These are phyloP conservation scores for Tetheella fluctuosa DNA, from an alignment of 2,888 invertebrate genomes.

Conservation along the genomic window DNA sequence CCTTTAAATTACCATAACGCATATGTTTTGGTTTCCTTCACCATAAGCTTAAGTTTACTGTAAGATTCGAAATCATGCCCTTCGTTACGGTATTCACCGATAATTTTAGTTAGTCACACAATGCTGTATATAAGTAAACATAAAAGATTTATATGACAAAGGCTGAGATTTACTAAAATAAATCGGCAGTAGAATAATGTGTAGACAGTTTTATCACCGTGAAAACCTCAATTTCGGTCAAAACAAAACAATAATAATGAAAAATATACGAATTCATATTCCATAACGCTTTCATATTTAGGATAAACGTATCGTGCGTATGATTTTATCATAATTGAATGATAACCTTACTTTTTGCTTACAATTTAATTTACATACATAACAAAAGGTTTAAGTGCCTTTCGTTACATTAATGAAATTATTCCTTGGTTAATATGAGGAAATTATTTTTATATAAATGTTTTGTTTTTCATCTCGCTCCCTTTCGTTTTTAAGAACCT, in stretches of 20 bases:
- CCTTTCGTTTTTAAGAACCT: too few relatives aligned
- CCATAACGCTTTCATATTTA: not conserved
- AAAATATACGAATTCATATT: not conserved
- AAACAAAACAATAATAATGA: conserved; percentile 6
- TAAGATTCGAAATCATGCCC: too few relatives aligned
- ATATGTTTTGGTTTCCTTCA: too few relatives aligned
- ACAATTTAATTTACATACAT: not conserved
- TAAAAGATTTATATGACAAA: too few relatives aligned
- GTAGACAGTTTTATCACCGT: not conserved
- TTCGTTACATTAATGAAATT: not conserved
- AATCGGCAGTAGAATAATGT: not conserved
- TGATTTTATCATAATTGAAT: not conserved
- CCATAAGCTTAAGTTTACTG: too few relatives aligned
- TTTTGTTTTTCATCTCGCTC: too few relatives aligned
- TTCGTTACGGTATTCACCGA: too few relatives aligned
- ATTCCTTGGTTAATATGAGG: too few relatives aligned
- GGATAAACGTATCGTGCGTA: not conserved
- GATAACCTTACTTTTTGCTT: not conserved
- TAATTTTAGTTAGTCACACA: too few relatives aligned
- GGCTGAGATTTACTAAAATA: not conserved
- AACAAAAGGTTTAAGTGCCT: not conserved
- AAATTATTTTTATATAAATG: too few relatives aligned
- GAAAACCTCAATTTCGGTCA: not conserved
- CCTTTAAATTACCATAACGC: too few relatives aligned
- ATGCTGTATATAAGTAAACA: too few relatives aligned